A percentile compares a stretch with the other conserved stretches of the same genome.
Conservation (phyloP, 2,113 vertebrate genomes). For the Empidonax alnorum region DNA sequence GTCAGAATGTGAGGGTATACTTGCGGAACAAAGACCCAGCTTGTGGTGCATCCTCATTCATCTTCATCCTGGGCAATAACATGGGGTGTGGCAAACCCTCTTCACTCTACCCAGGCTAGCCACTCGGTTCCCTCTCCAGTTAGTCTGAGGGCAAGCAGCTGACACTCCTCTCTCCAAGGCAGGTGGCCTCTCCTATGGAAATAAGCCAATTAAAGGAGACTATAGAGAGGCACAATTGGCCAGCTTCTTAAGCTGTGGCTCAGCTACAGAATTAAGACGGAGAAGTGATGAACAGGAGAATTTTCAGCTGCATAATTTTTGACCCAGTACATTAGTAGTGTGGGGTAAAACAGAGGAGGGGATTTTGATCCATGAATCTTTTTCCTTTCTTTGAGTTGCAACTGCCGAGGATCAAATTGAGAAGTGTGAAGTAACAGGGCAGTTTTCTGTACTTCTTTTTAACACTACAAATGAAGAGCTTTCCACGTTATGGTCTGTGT, state of each 20-base stretch:
- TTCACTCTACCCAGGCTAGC: background rate
- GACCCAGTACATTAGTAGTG: background rate
- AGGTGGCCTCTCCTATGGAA: slow-evolving; percentile 44
- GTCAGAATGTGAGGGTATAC: background rate
- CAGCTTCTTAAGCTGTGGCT: background rate
- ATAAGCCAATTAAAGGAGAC: slow-evolving; percentile 45
- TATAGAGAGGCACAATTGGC: background rate
- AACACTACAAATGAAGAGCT: slow-evolving; percentile 12
- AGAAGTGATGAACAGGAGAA: slow-evolving; percentile 8
- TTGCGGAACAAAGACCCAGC: background rate
- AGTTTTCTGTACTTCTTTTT: slow-evolving; percentile 8
- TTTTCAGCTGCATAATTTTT: slow-evolving; percentile 28
- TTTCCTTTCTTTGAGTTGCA: background rate
- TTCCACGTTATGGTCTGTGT: background rate
- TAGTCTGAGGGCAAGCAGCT: slow-evolving; percentile 42
- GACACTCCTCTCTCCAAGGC: background rate
- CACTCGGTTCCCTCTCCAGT: slow-evolving; percentile 44
- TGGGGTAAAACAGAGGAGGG: background rate
- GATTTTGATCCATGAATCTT: background rate
- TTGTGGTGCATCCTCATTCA: background rate
- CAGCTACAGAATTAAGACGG: background rate
- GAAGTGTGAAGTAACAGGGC: slow-evolving; percentile 7
- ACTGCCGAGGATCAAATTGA: slow-evolving; percentile 14
- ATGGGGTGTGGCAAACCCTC: background rate
- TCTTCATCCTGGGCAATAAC: rapidly evolving